Evolutionary conservation across 2,797 vertebrate species (phyloP).

Genomic region (Danio albolineatus): DNA sequence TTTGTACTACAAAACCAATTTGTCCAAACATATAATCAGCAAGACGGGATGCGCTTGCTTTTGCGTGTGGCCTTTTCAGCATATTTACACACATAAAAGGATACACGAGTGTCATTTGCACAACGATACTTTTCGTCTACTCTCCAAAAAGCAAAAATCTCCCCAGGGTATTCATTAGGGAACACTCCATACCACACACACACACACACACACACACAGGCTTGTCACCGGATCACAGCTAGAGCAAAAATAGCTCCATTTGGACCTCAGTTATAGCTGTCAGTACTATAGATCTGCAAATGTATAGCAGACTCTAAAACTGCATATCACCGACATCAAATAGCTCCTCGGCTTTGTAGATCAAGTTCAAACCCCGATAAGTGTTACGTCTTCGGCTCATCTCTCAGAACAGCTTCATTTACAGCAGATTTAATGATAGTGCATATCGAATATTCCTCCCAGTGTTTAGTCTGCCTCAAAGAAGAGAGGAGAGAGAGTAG

Average conservation of each 20-base stretch:
- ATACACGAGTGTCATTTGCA: constrained; percentile 63
- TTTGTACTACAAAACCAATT: constrained; percentile 62
- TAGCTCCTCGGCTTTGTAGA: constrained; percentile 16
- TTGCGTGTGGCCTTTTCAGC: constrained; percentile 51
- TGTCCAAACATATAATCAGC: constrained; percentile 70
- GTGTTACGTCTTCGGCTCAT: constrained; percentile 1
- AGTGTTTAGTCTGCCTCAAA: constrained; percentile 40
- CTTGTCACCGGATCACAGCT: constrained; percentile 46
- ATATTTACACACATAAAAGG: constrained; percentile 63
- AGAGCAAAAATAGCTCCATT: constrained; percentile 71
- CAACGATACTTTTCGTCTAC: constrained; percentile 68
- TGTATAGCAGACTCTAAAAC: constrained; percentile 48
- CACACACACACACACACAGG: constrained; percentile 38
- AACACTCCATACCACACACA: constrained; percentile 41
- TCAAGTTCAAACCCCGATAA: constrained; percentile 23
- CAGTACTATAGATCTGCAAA: constrained; percentile 62
- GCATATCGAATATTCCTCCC: constrained; percentile 26
- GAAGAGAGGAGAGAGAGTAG: background rate
- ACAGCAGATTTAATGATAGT: constrained; percentile 40
- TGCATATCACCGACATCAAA: constrained; percentile 36
- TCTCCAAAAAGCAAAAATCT: constrained; percentile 47
- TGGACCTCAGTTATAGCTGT: constrained; percentile 66
- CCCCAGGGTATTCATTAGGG: constrained; percentile 75
- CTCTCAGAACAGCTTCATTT: constrained; percentile 17
- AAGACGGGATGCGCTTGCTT: constrained; percentile 61